A percentile compares a stretch with the other conserved stretches of the same genome.
These are phyloP conservation scores for Megaptera novaeangliae DNA, from an alignment of 2,113 vertebrate genomes.

Conservation along the genomic window DNA sequence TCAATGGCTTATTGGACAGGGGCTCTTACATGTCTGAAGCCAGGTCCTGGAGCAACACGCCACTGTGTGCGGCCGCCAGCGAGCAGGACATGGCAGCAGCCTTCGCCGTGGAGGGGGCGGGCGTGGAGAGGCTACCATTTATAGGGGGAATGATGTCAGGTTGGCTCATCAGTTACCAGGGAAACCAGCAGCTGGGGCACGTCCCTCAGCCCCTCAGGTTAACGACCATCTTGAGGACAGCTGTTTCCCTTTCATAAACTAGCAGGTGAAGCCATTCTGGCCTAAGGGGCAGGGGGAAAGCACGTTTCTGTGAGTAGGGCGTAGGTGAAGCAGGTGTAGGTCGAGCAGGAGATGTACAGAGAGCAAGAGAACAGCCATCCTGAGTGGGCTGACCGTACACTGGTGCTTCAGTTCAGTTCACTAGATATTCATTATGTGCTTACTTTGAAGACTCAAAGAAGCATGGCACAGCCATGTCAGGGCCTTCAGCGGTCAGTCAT, in stretches of 20 bases:
- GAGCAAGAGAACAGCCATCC: background rate
- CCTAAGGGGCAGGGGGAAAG: background rate
- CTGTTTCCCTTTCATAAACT: background rate
- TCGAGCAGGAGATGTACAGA: background rate
- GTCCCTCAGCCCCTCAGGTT: background rate
- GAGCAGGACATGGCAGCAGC: background rate
- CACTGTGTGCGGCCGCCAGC: fast-evolving
- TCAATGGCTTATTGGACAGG: background rate
- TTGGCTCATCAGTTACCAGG: background rate
- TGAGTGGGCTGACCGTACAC: background rate
- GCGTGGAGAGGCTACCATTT: background rate
- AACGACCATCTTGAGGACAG: background rate
- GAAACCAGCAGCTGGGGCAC: background rate
- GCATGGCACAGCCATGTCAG: background rate
- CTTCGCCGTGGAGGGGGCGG: fast-evolving
- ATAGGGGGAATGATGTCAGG: background rate
- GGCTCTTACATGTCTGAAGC: background rate
- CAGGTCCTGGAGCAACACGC: background rate
- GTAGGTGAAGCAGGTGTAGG: background rate
- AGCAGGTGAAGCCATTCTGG: background rate
- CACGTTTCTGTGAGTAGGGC: background rate
- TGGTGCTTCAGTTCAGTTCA: background rate
- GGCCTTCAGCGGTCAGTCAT: background rate
- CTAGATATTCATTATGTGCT: background rate
- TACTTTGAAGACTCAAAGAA: background rate